Conservation (phyloP, 2,888 invertebrate species). For the Tanytarsus gracilentus region DNA sequence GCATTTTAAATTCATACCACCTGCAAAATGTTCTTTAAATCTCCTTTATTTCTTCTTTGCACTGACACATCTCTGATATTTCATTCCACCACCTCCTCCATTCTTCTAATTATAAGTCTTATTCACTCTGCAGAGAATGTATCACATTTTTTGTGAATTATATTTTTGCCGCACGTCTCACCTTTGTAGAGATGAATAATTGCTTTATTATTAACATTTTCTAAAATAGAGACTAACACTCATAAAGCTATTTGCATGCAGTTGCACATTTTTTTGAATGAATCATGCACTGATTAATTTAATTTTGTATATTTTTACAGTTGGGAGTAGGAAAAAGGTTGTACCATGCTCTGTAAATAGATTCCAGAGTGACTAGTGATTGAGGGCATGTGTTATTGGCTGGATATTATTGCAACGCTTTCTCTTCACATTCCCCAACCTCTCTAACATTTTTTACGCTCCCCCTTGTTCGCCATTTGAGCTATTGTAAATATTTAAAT, state of each 20-base stretch:
- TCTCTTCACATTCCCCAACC: slow-evolving; percentile 1
- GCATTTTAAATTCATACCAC: slow-evolving; percentile 6
- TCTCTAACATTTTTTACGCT: background rate
- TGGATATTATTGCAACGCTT: background rate
- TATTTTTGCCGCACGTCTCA: no score
- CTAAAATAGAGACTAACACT: no score
- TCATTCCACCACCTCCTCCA: no score
- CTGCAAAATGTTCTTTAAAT: slow-evolving; percentile 1
- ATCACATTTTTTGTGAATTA: no score
- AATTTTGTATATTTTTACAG: background rate
- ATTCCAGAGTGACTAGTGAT: background rate
- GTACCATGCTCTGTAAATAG: background rate
- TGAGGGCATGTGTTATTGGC: background rate
- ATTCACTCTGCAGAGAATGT: no score
- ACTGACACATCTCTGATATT: no score
- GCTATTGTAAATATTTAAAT: slow-evolving; percentile 11
- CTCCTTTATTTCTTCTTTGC: background rate
- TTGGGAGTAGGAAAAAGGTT: background rate
- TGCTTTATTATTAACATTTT: no score
- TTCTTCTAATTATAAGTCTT: no score
- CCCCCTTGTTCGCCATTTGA: no score
- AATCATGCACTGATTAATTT: no score
- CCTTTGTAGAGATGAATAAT: background rate
- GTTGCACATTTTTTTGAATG: no score
- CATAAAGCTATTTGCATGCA: no score